Evolutionary conservation across 2,797 vertebrate genomes (phyloP).

Genomic region (Phalanger gymnotis): DNA sequence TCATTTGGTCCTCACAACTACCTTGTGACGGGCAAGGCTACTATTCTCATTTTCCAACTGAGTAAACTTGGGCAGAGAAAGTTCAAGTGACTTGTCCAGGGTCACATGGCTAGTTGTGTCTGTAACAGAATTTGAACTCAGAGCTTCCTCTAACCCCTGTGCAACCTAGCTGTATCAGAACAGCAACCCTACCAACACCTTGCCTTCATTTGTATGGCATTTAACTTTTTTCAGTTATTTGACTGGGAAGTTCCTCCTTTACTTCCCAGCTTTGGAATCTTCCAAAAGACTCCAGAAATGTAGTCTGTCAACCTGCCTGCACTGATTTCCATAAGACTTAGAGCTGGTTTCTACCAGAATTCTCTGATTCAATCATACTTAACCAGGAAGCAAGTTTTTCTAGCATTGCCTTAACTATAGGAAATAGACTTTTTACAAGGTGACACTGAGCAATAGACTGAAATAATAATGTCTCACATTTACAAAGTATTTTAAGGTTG

Average conservation of each 20-base stretch:
- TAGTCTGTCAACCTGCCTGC: not conserved
- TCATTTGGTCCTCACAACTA: not conserved
- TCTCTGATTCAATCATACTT: not conserved
- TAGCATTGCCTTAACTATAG: not conserved
- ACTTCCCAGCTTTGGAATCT: not conserved
- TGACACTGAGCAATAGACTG: not conserved
- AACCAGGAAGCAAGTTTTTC: not conserved
- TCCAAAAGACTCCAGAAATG: constrained; percentile 11
- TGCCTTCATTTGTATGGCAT: not conserved
- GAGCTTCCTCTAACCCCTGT: not conserved
- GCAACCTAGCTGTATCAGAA: not conserved
- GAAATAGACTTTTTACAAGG: not conserved
- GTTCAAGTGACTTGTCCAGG: not conserved
- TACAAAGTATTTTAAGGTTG: constrained; percentile 1
- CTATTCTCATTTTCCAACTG: not conserved
- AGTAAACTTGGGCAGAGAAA: not conserved
- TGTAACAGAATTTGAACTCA: not conserved
- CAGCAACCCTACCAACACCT: not conserved
- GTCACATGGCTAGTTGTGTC: not conserved
- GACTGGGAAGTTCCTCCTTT: not conserved
- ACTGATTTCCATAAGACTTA: constrained; percentile 2
- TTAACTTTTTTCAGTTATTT: constrained; percentile 24
- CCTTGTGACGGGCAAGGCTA: not conserved
- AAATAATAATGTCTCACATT: not conserved
- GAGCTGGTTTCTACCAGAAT: constrained; percentile 6